A percentile compares a stretch with the other conserved stretches of the same genome.
Evolutionary conservation across 2,113 vertebrate species (phyloP).

Genomic region (Formicarius rufipectus): DNA sequence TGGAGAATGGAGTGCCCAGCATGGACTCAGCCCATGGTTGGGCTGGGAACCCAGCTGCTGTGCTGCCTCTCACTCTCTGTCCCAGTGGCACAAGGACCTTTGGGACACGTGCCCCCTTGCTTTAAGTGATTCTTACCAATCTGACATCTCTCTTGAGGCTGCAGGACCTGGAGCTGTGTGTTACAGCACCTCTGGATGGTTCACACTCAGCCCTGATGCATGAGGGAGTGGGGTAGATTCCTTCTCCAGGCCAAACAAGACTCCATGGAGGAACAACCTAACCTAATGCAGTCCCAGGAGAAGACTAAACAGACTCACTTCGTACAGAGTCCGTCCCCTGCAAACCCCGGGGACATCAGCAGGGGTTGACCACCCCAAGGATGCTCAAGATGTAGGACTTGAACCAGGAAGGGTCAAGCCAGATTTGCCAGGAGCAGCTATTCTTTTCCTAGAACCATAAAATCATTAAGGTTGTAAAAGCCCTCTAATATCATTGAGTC

Average conservation of each 20-base stretch:
- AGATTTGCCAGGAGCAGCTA: neutral
- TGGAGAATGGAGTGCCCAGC: neutral
- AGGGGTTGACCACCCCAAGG: neutral
- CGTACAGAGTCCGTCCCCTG: neutral
- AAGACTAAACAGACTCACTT: neutral
- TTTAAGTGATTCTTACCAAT: neutral
- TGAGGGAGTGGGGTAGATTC: neutral
- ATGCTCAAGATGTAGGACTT: accelerated
- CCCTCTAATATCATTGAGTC: neutral
- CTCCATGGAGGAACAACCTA: neutral
- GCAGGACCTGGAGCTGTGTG: neutral
- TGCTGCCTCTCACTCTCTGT: accelerated
- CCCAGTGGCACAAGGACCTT: neutral
- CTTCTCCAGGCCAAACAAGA: neutral
- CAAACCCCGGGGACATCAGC: too few relatives aligned
- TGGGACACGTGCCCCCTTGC: accelerated
- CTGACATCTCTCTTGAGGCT: neutral
- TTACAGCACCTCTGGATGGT: neutral
- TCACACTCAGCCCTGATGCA: neutral
- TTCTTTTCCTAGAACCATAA: neutral
- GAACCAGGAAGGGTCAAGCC: neutral
- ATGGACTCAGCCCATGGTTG: accelerated
- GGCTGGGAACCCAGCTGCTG: accelerated
- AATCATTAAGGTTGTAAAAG: neutral
- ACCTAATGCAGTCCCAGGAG: neutral